Evolutionary conservation across 2,113 vertebrate species (phyloP), one percentile per base, ranked within the genome.

Genomic region (sheep (Ovis aries)): DNA sequence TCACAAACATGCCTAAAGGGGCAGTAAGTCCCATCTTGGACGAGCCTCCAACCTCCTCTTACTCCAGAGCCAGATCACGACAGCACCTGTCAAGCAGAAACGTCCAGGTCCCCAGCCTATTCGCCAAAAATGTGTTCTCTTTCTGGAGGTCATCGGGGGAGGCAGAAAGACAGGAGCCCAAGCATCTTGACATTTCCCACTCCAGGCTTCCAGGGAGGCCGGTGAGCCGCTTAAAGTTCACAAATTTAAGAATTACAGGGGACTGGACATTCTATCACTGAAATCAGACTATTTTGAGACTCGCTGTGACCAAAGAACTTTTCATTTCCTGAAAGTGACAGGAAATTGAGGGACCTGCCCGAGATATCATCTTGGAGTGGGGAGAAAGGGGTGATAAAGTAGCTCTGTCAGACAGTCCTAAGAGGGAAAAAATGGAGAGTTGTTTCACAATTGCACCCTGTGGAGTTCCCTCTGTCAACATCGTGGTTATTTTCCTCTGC

Each of bases 291-390:
- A 23, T 84, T 84, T 94, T 27, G 36, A 97, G 53, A 91, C 82
- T 16, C 8, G 40, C 57, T 7, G 14, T 50, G 62, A 98, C 71
- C 92, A 59, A 92, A 83, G 85, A 60, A 96, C 81, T 97, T 97
- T 97, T 97, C 89, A 97, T 97, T 98, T 98, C 89, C 97, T 97
- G 95, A 64, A 89, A 97, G 82, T 80, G 93, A 93, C 82, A 97
- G 83, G 96, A 97, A 95, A 96, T 96, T 43, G 86, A 95, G 62
- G 60, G 52, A 89, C 89, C 97, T 96, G 94, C 78, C 60, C 0
- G 12, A 93, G 96, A 97, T 94, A 92, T 2, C 97, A 96, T 94
- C 97, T 97, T 33, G 50, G 52, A 57, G 82, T 74, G 29, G 81
- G 33, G 21, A 78, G 31, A 95, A 62, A 57, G 53, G 21, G 13